These are phyloP conservation scores for Oxygymnocypris stewartii DNA, from an alignment of 2,113 vertebrate species.

Conservation along the genomic window DNA sequence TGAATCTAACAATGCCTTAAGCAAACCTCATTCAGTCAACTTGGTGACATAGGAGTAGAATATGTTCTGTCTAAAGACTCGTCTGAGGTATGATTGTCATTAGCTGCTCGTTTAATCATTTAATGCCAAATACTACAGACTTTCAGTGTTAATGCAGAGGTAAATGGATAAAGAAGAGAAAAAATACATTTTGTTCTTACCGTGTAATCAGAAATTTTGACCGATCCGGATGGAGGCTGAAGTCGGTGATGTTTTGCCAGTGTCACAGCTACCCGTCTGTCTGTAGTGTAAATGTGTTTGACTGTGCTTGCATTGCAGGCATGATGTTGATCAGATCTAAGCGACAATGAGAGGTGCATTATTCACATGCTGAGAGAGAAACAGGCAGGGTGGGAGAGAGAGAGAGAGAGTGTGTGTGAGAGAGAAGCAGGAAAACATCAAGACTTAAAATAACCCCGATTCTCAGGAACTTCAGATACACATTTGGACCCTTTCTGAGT, in stretches of 20 bases:
- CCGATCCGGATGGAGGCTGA: constrained; percentile 3
- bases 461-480: neutral
- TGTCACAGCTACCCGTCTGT: constrained; percentile 34
- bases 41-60: neutral
- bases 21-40: neutral
- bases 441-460: constrained; percentile 57
- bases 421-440: constrained; percentile 36
- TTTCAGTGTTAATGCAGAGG: neutral
- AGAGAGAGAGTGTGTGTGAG: constrained; percentile 36
- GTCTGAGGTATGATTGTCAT: neutral
- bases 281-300: constrained; percentile 45
- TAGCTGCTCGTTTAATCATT: neutral
- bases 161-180: neutral
- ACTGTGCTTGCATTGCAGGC: constrained; percentile 43
- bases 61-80: neutral
- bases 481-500: neutral
- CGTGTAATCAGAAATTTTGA: neutral
- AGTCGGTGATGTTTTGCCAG: neutral
- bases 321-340: constrained; percentile 66
- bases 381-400: constrained; percentile 34
- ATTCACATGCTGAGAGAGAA: constrained; percentile 57
- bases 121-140: neutral
- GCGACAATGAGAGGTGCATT: constrained; percentile 56
- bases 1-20: neutral
- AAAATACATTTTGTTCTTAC: constrained; percentile 21